These are phyloP conservation scores for Agelastica alni DNA, from an alignment of 2,888 invertebrate species.

Conservation along the genomic window DNA sequence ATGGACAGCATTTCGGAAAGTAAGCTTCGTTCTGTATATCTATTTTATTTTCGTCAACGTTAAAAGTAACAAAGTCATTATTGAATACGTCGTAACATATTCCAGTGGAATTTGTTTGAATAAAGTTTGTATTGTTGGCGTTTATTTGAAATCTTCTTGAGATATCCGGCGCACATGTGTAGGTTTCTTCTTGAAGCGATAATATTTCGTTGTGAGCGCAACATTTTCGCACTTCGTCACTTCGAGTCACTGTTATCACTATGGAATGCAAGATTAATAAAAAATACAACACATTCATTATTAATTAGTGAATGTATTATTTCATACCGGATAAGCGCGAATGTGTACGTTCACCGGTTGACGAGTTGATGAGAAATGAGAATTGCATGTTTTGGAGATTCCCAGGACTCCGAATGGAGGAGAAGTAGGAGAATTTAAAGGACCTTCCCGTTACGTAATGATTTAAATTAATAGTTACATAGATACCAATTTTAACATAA, in stretches of 20 bases:
- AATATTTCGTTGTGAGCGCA: constrained; percentile 14
- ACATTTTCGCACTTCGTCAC: constrained; percentile 22
- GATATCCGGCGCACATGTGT: constrained; percentile 17
- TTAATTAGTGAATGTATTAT: neutral
- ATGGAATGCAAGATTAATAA: neutral
- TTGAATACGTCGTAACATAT: constrained; percentile 23
- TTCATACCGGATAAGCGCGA: too few species aligned
- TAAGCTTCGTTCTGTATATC: neutral
- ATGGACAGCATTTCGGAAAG: constrained; percentile 48
- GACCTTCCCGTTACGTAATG: too few species aligned
- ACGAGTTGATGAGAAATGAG: too few species aligned
- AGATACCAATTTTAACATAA: too few species aligned
- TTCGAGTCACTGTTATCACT: constrained; percentile 6
- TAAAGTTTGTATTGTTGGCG: constrained; percentile 15
- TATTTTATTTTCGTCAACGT: constrained; percentile 7
- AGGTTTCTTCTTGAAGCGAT: neutral
- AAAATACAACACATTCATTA: constrained; percentile 4
- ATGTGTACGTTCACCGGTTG: too few species aligned
- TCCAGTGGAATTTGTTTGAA: constrained; percentile 1
- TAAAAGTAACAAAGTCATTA: constrained; percentile 11
- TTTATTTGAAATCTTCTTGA: constrained; percentile 20
- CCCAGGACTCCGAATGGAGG: neutral
- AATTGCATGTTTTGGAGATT: too few species aligned
- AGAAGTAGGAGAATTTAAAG: neutral
- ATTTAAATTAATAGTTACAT: too few species aligned